Percentiles rank a stretch among this genome's conserved stretches.
Conservation (phyloP, 2,797 vertebrate genomes). For the Rhadinocentrus ornatus region DNA sequence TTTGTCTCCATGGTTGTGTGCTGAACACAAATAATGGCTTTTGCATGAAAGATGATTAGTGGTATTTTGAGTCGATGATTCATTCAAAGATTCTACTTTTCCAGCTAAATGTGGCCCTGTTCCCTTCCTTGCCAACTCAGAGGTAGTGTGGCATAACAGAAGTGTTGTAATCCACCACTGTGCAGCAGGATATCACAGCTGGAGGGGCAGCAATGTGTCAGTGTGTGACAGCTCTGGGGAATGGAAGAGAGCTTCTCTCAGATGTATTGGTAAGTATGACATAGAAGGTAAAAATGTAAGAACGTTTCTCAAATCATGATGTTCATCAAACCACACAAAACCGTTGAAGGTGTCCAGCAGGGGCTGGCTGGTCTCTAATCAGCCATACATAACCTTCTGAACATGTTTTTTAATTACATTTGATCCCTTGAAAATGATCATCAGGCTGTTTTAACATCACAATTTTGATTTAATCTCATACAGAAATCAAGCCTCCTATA, state of each 20-base stretch:
- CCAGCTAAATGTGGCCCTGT: conserved; percentile 85
- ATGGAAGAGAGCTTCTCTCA: conserved; percentile 82
- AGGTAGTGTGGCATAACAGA: conserved; percentile 82
- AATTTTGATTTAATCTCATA: background rate
- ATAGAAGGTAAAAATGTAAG: background rate
- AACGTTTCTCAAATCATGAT: background rate
- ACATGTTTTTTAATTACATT: background rate
- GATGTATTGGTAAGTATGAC: conserved; percentile 72
- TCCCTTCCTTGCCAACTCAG: conserved; percentile 74
- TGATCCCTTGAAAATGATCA: background rate
- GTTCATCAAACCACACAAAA: background rate
- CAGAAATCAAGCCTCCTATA: conserved; percentile 78
- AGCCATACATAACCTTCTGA: background rate
- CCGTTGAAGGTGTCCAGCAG: background rate
- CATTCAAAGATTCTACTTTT: background rate
- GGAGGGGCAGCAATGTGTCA: conserved; percentile 79
- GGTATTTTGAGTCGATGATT: background rate
- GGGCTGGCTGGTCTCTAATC: background rate
- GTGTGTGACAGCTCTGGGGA: conserved; percentile 77
- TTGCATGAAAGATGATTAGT: background rate
- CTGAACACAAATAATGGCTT: background rate
- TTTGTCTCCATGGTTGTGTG: background rate
- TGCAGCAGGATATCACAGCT: conserved; percentile 81
- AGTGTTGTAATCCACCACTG: conserved; percentile 84
- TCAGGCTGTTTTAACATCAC: background rate